Evolutionary conservation across 2,888 invertebrate species (phyloP).

Genomic region (Drosophila crucigera): DNA sequence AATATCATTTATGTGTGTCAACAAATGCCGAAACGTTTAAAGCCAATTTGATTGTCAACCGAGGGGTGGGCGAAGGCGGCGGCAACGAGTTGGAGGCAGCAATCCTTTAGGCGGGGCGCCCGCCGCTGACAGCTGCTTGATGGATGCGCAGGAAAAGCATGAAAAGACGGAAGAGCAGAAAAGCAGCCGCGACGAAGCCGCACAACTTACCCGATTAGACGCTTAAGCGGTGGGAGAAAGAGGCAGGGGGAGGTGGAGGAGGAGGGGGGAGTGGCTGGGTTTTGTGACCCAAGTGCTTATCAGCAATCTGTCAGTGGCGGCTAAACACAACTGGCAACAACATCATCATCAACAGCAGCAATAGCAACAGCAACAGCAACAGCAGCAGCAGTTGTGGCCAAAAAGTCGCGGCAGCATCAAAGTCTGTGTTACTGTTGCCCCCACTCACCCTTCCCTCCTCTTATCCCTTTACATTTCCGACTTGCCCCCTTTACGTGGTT

Average conservation of each 20-base stretch:
- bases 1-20: conserved; percentile 44
- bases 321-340: conserved; percentile 43
- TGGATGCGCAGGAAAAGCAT: conserved; percentile 36
- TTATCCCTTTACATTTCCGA: not conserved
- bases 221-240: not conserved
- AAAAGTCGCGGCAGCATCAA: conserved; percentile 46
- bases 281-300: conserved; percentile 51
- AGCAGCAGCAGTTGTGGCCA: conserved; percentile 18
- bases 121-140: conserved; percentile 56
- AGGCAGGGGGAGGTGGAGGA: not conserved
- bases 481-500: conserved; percentile 49
- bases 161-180: conserved; percentile 19
- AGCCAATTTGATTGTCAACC: conserved; percentile 52
- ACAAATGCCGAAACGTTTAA: conserved; percentile 42
- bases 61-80: not conserved
- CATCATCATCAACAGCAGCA: conserved; percentile 33
- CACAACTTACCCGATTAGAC: conserved; percentile 54
- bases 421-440: conserved; percentile 14
- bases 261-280: not conserved
- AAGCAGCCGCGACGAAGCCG: conserved; percentile 22
- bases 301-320: conserved; percentile 76
- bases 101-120: conserved; percentile 31
- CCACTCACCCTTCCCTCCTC: not conserved
- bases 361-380: not conserved
- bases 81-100: conserved; percentile 1